Base-by-base conservation (phyloP, 2,797 vertebrate genomes). In the Neosalanx taihuensis region DNA sequence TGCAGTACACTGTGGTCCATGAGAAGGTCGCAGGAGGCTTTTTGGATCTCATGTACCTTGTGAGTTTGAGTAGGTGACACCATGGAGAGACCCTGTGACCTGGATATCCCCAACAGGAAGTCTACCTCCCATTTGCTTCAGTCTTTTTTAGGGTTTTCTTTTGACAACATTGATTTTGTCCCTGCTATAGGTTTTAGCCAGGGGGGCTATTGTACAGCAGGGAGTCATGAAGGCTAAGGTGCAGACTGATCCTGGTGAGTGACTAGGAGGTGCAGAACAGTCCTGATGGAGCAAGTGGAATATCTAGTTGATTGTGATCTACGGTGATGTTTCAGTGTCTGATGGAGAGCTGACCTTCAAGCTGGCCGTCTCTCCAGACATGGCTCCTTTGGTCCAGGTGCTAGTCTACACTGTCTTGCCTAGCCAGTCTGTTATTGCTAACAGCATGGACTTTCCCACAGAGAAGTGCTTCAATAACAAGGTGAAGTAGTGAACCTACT, bases 381-480 rank as follows among this genome's bases (percentile, higher is more conserved):
- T 90, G 53, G 74, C 89, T 3, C 91, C 92, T 31, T n/a, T 37
- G 0, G 31, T 92, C 67, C 86, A 89, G 74, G 64, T 93, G 31
- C 69, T 92, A 33, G 81, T 63, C 0, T 92, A 89, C 30, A 62
- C 77, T 12, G 10, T 91, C 63, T 85, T 92, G 49, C 83, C 83
- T 37, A 91, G 90, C 81, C 74, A 83, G 46, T 82, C 56, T 0
- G 73, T 92, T 56, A 76, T 91, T 0, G 88, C 89, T 29, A 9
- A 83, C 60, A 87, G 57, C 6, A 78, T 58, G 2, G 74, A 81
- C 3, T 90, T 91, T 72, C 0, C 69, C 13, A 79, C 74, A 0
- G 85, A 92, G 77, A 90, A 91, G 77, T 93, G 91, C 76, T 91
- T 92, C 41, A 64, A 10, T 30, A 67, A 90, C 69, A 79, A 89